These are phyloP conservation scores for Acronicta leporina DNA, from an alignment of 2,888 invertebrate species.

Conservation along the genomic window DNA sequence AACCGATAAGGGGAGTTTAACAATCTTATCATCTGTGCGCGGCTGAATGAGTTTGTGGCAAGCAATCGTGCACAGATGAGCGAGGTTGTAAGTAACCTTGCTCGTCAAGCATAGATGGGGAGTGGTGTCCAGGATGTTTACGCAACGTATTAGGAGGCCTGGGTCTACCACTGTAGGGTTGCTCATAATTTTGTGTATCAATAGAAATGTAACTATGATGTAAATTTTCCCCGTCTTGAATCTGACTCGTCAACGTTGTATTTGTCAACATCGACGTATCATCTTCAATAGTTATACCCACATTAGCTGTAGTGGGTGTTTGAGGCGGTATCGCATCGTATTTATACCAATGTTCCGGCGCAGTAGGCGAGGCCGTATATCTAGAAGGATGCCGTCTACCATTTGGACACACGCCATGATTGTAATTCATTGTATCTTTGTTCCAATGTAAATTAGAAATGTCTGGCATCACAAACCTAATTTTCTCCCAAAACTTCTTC, in stretches of 20 bases:
- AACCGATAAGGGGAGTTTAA: slow-evolving; percentile 77
- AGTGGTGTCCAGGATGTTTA: slow-evolving; percentile 81
- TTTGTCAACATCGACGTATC: slow-evolving; percentile 90
- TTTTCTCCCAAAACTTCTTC: slow-evolving; percentile 96
- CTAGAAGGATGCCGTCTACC: slow-evolving; percentile 89
- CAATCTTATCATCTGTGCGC: slow-evolving; percentile 84
- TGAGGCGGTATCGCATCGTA: slow-evolving; percentile 90
- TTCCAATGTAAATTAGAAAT: slow-evolving; percentile 90
- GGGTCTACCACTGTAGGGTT: slow-evolving; percentile 83
- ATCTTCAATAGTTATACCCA: slow-evolving; percentile 88
- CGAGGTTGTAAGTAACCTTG: slow-evolving; percentile 88
- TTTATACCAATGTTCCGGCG: slow-evolving; percentile 92
- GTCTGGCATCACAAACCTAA: slow-evolving; percentile 95
- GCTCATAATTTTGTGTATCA: slow-evolving; percentile 88
- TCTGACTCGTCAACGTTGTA: slow-evolving; percentile 90
- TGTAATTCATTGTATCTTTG: slow-evolving; percentile 87
- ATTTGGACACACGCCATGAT: slow-evolving; percentile 87
- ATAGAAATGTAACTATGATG: slow-evolving; percentile 92
- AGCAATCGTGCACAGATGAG: slow-evolving; percentile 85
- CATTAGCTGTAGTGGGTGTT: slow-evolving; percentile 86
- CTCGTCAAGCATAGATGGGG: slow-evolving; percentile 85
- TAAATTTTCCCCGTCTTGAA: slow-evolving; percentile 90
- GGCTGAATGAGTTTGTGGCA: slow-evolving; percentile 85
- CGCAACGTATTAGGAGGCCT: slow-evolving; percentile 84
- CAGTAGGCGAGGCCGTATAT: slow-evolving; percentile 93